Conservation (phyloP, 2,797 vertebrate genomes). For the Phataginus tetradactyla region DNA sequence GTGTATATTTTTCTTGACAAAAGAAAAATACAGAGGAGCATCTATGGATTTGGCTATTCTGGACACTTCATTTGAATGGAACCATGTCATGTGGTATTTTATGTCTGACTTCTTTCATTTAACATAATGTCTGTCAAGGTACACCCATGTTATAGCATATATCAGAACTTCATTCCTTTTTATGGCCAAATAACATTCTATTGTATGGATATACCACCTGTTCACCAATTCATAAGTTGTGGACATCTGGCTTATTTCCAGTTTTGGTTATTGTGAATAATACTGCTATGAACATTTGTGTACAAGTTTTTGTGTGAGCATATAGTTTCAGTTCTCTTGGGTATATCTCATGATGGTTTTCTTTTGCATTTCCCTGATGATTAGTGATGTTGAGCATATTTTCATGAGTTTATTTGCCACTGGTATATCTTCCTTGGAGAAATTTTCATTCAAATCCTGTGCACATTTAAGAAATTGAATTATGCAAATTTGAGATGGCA, state of each 20-base stretch:
- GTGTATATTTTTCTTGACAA: not conserved
- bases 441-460: not conserved
- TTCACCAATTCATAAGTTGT: not conserved
- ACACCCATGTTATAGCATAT: not conserved
- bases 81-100: not conserved
- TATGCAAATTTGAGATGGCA: not conserved
- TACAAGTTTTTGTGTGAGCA: not conserved
- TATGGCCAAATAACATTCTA: not conserved
- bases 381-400: not conserved
- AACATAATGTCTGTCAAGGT: not conserved
- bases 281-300: not conserved
- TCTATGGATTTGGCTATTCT: not conserved
- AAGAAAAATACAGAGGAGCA: not conserved
- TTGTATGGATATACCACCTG: not conserved
- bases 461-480: not conserved
- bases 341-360: not conserved
- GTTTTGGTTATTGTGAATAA: conserved; percentile 1
- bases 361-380: conserved; percentile 7
- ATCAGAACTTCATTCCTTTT: not conserved
- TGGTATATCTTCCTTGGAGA: not conserved
- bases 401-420: not conserved
- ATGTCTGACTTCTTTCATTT: conserved; percentile 12
- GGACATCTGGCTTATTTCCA: not conserved
- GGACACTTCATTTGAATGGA: not conserved
- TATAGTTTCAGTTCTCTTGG: conserved; percentile 10